These are phyloP conservation scores for Acipenser oxyrinchus DNA, from an alignment of 2,797 vertebrate genomes.

Conservation along the genomic window DNA sequence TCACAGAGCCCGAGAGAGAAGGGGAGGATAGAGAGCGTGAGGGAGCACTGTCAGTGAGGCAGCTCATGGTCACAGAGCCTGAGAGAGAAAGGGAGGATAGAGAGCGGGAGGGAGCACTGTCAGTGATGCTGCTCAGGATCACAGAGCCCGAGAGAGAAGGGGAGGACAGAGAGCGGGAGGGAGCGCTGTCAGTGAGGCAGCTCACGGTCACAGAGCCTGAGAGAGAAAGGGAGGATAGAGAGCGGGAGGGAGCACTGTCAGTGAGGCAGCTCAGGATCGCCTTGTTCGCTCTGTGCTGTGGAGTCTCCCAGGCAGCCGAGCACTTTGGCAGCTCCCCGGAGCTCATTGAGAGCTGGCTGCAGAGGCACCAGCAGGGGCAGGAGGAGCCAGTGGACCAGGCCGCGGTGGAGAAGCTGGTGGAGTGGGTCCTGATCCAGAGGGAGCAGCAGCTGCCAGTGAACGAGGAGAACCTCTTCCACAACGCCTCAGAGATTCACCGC, in stretches of 20 bases:
- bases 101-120: not conserved
- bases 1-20: not conserved
- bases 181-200: constrained; percentile 3
- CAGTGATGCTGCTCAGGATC: too few relatives aligned
- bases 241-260: constrained; percentile 56
- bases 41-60: not conserved
- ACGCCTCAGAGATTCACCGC: constrained; percentile 72
- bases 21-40: not conserved
- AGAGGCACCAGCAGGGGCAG: constrained; percentile 31
- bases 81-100: not conserved
- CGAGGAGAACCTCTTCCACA: constrained; percentile 77
- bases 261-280: constrained; percentile 73
- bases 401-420: constrained; percentile 66
- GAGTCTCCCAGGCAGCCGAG: constrained; percentile 63
- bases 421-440: constrained; percentile 76
- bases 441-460: constrained; percentile 82
- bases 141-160: constrained; percentile 14
- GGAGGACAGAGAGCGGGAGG: not conserved
- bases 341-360: constrained; percentile 69
- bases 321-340: constrained; percentile 60
- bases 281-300: constrained; percentile 74
- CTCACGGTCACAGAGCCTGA: not conserved
- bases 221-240: constrained; percentile 20
- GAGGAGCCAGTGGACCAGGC: constrained; percentile 27
- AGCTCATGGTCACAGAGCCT: not conserved